Percentiles rank a stretch among this genome's conserved stretches.
These are phyloP conservation scores for Esox lucius DNA, from an alignment of 2,797 vertebrate genomes.

Conservation along the genomic window DNA sequence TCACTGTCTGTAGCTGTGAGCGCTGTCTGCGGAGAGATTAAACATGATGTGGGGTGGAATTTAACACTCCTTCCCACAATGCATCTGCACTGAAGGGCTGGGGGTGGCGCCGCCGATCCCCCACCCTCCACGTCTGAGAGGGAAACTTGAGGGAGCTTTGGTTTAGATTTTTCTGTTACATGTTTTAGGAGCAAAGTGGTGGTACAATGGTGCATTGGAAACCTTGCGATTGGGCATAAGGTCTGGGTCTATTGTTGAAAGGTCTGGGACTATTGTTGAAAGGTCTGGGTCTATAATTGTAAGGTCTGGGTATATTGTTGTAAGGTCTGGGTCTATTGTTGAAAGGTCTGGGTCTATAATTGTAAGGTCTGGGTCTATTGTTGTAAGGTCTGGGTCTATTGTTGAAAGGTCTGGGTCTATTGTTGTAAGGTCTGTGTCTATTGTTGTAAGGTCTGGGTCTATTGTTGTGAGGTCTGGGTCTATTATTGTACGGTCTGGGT, in stretches of 20 bases:
- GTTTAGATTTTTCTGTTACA: constrained; percentile 15
- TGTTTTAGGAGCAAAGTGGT: neutral
- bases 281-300: too few relatives aligned
- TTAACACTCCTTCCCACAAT: constrained; percentile 26
- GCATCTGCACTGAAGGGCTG: constrained; percentile 20
- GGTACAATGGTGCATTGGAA: neutral
- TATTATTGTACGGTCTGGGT: too few relatives aligned
- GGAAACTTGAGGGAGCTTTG: neutral
- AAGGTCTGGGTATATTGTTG: too few relatives aligned
- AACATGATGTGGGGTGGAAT: constrained; percentile 16
- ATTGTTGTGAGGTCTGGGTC: too few relatives aligned
- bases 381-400: too few relatives aligned
- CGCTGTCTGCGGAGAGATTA: constrained; percentile 11
- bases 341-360: too few relatives aligned
- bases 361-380: too few relatives aligned
- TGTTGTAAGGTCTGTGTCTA: too few relatives aligned
- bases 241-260: constrained; percentile 36
- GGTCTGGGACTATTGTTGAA: too few relatives aligned
- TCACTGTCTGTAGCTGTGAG: constrained; percentile 2
- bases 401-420: too few relatives aligned
- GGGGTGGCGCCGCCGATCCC: neutral
- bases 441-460: too few relatives aligned
- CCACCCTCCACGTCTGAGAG: neutral
- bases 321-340: too few relatives aligned
- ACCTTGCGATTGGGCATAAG: constrained; percentile 14